Base-by-base conservation (phyloP, 1,140 invertebrate genomes). In the Tribolium castaneum region DNA sequence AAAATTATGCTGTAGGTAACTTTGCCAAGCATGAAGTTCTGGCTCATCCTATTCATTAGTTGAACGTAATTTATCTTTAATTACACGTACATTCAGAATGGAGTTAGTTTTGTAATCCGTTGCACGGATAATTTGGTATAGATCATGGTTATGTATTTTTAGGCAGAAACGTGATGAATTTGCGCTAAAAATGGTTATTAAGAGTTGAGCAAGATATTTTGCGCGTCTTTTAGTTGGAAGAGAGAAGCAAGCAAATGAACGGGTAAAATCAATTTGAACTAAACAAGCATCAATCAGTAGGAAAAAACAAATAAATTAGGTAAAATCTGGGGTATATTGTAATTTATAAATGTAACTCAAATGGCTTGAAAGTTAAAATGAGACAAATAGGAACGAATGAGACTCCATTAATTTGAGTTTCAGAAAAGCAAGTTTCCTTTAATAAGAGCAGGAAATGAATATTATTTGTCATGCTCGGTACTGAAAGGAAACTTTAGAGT, bases 301-400 rank as follows among this genome's bases (percentile, higher is more conserved):
- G 59, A 35, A 66, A 22, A 35, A 34, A 66, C 59, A 66, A 66
- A 66, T 66, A 66, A 66, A 66, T 66, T 66, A 75, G 56, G 51
- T 75, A 75, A 56, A 75, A 75, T 45, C 35, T 75, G 30, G 51
- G 70, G 45, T 54, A 75, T 76, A 76, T 76, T 76, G 62, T 76
- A 70, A 70, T 76, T 76, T 76, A 76, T 70, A 70, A 76, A 66
- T 70, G 59, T 70, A 70, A 77, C 34, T 30, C 35, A 77, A 77
- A 73, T 73, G 70, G 50, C 70, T 52, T 14, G 59, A 77, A 77
- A 77, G 39, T 77, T 77, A 59, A 56, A 59, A 77, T 73, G 76
- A 77, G 76, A 77, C 76, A 77, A 77, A 77, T 77, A 77, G 75
- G 30, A 77, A 77, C 70, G 70, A 77, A 77, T 77, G 75, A 77